Evolutionary conservation across 2,113 vertebrate genomes (phyloP).

Genomic region (Elephantulus edwardii): DNA sequence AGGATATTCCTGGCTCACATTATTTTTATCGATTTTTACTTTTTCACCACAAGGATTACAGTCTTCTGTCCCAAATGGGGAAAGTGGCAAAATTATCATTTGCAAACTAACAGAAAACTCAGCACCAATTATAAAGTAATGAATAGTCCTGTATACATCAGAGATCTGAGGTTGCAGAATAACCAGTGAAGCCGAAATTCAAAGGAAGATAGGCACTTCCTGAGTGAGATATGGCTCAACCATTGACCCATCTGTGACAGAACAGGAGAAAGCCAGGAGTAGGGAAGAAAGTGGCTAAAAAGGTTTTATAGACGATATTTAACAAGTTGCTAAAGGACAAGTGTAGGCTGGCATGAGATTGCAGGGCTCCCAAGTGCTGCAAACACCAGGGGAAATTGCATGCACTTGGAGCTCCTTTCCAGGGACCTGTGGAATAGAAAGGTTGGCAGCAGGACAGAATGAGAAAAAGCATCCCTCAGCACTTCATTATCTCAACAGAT

Average conservation of each 20-base stretch:
- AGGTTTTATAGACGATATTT: conserved; percentile 23
- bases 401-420: conserved; percentile 13
- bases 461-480: not conserved
- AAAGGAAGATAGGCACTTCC: not conserved
- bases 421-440: conserved; percentile 38
- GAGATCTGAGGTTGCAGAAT: not conserved
- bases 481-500: not conserved
- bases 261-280: not conserved
- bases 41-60: not conserved
- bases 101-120: not conserved
- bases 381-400: not conserved
- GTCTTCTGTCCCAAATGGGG: conserved; percentile 6
- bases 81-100: not conserved
- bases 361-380: not conserved
- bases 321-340: conserved; percentile 17
- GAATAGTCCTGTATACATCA: not conserved
- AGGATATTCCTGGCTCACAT: not conserved
- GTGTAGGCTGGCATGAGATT: not conserved
- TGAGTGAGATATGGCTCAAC: not conserved
- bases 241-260: not conserved
- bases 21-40: not conserved
- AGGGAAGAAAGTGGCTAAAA: not conserved
- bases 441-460: not conserved
- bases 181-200: not conserved
- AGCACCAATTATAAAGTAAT: not conserved